Conservation (phyloP, 2,888 invertebrate species). For the Epinotia bilunana region DNA sequence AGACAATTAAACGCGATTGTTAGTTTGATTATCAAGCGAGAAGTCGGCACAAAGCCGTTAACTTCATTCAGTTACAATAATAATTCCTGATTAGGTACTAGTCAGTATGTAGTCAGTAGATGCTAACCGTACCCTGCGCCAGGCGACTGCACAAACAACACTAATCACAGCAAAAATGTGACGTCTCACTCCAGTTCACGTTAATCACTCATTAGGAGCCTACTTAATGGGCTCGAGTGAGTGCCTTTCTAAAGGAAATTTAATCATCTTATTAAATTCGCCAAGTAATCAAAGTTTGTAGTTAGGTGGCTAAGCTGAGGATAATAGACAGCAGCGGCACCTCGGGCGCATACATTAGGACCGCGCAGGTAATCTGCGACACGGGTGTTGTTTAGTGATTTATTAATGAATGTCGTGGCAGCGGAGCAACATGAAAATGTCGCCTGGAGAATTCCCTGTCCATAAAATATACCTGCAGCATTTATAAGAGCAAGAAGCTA, state of each 20-base stretch:
- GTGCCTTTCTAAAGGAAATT: slow-evolving; percentile 76
- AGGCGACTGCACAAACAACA: slow-evolving; percentile 21
- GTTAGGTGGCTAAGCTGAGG: slow-evolving; percentile 64
- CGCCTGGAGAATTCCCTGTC: slow-evolving; percentile 29
- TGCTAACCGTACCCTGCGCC: neutral
- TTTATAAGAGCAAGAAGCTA: slow-evolving; percentile 31
- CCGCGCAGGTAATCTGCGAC: slow-evolving; percentile 46
- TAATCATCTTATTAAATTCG: slow-evolving; percentile 73
- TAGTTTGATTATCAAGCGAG: slow-evolving; percentile 9
- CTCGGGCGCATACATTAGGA: slow-evolving; percentile 70
- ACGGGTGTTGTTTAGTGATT: slow-evolving; percentile 68
- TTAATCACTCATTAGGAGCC: slow-evolving; percentile 74
- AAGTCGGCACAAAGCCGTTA: neutral
- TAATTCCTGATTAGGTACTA: neutral
- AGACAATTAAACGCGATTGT: slow-evolving; percentile 17
- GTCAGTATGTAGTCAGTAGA: neutral
- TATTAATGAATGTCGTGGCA: slow-evolving; percentile 53
- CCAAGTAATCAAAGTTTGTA: slow-evolving; percentile 76
- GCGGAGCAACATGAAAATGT: slow-evolving; percentile 28
- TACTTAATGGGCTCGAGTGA: slow-evolving; percentile 70
- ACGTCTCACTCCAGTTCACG: slow-evolving; percentile 71
- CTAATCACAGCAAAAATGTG: slow-evolving; percentile 33
- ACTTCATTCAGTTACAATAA: slow-evolving; percentile 1
- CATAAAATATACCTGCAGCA: slow-evolving; percentile 32
- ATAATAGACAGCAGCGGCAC: slow-evolving; percentile 66